Conservation (phyloP, 1,140 invertebrate genomes). For the Bombyx mandarina region DNA sequence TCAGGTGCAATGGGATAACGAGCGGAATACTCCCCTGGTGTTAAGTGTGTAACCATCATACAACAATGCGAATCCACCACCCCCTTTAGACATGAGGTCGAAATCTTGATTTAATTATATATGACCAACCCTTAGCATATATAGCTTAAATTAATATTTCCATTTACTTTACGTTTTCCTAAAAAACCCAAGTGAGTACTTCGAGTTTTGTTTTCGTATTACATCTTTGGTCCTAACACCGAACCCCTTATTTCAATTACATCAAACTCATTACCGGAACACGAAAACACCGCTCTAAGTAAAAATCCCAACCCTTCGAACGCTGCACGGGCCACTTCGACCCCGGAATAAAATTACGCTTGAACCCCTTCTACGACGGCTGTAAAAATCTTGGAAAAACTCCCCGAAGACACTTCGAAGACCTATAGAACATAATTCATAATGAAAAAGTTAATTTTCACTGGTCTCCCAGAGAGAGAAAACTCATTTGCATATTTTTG, state of each 20-base stretch:
- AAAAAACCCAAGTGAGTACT: no score
- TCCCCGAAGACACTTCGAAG: slow-evolving; percentile 54
- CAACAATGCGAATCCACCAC: no score
- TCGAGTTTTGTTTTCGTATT: no score
- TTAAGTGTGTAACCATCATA: no score
- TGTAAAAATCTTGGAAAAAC: slow-evolving; percentile 63
- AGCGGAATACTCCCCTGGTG: no score
- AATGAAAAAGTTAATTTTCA: slow-evolving; percentile 70
- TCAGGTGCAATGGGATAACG: no score
- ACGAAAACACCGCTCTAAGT: not conserved
- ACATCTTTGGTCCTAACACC: no score
- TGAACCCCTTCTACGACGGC: slow-evolving; percentile 17
- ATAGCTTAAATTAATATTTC: no score
- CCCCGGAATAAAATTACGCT: slow-evolving; percentile 27
- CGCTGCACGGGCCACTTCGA: slow-evolving; percentile 15
- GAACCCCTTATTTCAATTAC: slow-evolving; percentile 2
- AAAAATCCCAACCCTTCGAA: slow-evolving; percentile 33
- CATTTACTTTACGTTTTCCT: no score
- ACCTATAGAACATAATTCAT: slow-evolving; percentile 66
- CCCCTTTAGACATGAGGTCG: no score
- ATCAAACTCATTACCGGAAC: slow-evolving; percentile 13
- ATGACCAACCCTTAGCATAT: no score
- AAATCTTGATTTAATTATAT: no score
- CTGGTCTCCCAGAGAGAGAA: slow-evolving; percentile 29
- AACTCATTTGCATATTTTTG: slow-evolving; percentile 65